phyloP scores from a whole-genome alignment of 2,888 invertebrate species.

The Aradus depressus region DNA sequence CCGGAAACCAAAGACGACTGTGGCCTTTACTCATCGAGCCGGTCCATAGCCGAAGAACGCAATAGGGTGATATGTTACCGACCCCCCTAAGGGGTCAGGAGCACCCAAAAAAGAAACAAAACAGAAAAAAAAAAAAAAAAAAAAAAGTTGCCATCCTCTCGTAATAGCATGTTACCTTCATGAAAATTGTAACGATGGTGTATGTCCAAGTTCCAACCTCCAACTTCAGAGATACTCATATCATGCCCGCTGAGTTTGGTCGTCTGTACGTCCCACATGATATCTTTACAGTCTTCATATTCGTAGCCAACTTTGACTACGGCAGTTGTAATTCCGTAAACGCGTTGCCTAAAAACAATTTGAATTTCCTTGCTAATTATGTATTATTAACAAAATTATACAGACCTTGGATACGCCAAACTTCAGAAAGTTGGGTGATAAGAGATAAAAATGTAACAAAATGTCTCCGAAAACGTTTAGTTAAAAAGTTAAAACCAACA shows the following conservation, averaged over 20 bases:
- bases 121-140: neutral
- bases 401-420: no score
- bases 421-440: no score
- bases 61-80: no score
- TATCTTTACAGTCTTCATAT: slow-evolving; percentile 80
- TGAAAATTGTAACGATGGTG: slow-evolving; percentile 97
- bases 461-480: no score
- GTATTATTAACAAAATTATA: no score
- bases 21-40: no score
- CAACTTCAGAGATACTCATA: slow-evolving; percentile 92
- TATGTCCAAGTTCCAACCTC: slow-evolving; percentile 95
- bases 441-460: no score
- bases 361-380: neutral
- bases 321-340: slow-evolving; percentile 92
- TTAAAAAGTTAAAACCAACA: no score
- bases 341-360: slow-evolving; percentile 55
- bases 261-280: slow-evolving; percentile 93
- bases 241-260: slow-evolving; percentile 92
- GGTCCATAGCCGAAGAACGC: no score
- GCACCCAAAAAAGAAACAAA: neutral
- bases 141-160: neutral
- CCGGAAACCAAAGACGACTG: no score
- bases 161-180: slow-evolving; percentile 52
- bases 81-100: no score
- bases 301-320: slow-evolving; percentile 93